Conservation (phyloP, 2,113 vertebrate species). For the Eulacestoma nigropectus region DNA sequence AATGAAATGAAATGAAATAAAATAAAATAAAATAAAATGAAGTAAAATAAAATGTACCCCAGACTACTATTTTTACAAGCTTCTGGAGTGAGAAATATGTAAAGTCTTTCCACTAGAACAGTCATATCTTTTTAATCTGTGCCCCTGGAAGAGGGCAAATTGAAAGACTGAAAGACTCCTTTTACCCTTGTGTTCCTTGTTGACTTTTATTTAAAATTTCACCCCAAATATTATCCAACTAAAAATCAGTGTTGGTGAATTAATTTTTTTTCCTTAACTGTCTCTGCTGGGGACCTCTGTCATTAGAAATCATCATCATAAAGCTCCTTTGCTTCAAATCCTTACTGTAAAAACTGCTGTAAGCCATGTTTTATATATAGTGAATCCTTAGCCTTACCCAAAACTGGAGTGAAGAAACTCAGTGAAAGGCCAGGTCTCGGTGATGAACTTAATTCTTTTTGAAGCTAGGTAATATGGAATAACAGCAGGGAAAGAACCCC, state of each 20-base stretch:
- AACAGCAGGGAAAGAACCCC: background rate
- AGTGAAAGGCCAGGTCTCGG: background rate
- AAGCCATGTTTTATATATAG: background rate
- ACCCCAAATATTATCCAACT: background rate
- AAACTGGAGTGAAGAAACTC: background rate
- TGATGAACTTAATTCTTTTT: background rate
- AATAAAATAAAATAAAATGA: constrained; percentile 3
- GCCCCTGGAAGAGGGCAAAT: background rate
- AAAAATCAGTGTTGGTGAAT: background rate
- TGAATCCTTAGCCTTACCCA: background rate
- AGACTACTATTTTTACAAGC: constrained; percentile 17
- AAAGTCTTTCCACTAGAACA: constrained; percentile 18
- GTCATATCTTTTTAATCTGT: background rate
- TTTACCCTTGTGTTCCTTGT: background rate
- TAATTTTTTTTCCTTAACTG: background rate
- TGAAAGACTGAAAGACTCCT: background rate
- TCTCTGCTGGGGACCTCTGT: background rate
- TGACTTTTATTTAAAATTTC: background rate
- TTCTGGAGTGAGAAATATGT: constrained; percentile 35
- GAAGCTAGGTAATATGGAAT: background rate
- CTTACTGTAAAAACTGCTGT: background rate
- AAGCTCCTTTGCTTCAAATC: background rate
- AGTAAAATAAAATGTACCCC: constrained; percentile 27
- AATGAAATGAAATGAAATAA: background rate
- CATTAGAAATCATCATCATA: background rate